Base-by-base conservation (phyloP, 2,797 vertebrate genomes). In the Echiichthys vipera region DNA sequence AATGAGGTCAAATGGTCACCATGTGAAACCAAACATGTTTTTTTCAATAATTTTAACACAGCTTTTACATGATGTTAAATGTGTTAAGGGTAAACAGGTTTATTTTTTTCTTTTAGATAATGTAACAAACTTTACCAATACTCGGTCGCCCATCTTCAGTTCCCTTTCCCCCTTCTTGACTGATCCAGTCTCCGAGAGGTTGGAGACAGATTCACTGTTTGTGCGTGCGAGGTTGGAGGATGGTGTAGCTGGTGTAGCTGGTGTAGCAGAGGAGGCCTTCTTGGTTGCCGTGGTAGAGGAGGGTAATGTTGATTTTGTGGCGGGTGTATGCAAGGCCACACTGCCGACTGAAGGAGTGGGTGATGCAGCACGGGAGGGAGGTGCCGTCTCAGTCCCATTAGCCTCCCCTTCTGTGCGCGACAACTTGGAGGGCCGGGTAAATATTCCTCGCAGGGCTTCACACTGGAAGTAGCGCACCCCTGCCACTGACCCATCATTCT, bases 391-490 rank as follows among this genome's bases (percentile, higher is more conserved):
- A 0, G 94, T 95, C 34, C 97, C 97, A 0, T 97, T 97, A 40
- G 95, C 94, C 69, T 98, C 98, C 1, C 95, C 97, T 77, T 97
- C 98, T 20, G 95, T 97, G 57, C 94, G 86, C 0, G 95, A 95
- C 78, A 99, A 78, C 85, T 99, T 99, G 20, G 98, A 99, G 0
- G 98, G 98, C 3, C 98, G 95, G 2, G 98, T 99, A 77, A 99
- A 99, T 77, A 99, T 99, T 39, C 98, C 98, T 80, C 95, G 94
- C 20, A 97, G 79, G n/a, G 97, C 94, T 6, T 98, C 97, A 2
- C 98, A 99, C 86, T 99, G 96, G 87, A 99, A 99, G 85, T 99
- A 99, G 18, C 98, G 95, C 36, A 99, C 96, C 1, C 98, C 97
- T 0, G 97, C 97, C 85, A 99, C 98, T 0, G 97, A 98, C 7